phyloP scores from a whole-genome alignment of 2,797 vertebrate genomes.

The Mus minutoides region DNA sequence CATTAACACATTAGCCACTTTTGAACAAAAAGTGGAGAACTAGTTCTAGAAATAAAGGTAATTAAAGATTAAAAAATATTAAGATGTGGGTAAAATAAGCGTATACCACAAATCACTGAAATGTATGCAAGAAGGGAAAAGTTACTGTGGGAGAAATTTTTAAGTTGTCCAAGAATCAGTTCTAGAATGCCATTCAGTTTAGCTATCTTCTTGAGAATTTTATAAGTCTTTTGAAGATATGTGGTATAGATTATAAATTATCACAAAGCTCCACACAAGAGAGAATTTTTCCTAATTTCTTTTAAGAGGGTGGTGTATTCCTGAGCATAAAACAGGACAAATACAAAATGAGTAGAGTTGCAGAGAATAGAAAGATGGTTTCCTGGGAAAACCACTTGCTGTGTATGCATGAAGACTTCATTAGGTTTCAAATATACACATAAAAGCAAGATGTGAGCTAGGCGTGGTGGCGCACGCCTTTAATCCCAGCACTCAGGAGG shows the following conservation, averaged over 20 bases:
- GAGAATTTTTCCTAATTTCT: background rate
- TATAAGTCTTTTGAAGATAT: background rate
- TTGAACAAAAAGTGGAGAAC: background rate
- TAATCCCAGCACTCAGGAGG: no score
- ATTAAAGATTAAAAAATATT: background rate
- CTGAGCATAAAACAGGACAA: slow-evolving; percentile 33
- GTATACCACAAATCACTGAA: background rate
- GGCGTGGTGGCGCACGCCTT: background rate
- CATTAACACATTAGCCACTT: background rate
- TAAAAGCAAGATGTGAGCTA: background rate
- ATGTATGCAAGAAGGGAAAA: slow-evolving; percentile 14
- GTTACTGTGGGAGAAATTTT: background rate
- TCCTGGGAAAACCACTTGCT: background rate
- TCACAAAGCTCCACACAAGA: background rate
- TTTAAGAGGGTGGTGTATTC: background rate
- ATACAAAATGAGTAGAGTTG: background rate
- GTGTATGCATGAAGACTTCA: background rate
- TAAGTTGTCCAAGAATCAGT: slow-evolving; percentile 34
- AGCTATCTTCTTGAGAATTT: background rate
- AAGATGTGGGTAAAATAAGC: background rate
- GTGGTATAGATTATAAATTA: slow-evolving; percentile 12
- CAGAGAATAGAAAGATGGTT: background rate
- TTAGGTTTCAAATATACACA: background rate
- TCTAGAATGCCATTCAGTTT: background rate
- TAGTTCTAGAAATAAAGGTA: background rate